These are phyloP conservation scores for Belonocnema kinseyi DNA, from an alignment of 1,140 invertebrate genomes.

Conservation along the genomic window DNA sequence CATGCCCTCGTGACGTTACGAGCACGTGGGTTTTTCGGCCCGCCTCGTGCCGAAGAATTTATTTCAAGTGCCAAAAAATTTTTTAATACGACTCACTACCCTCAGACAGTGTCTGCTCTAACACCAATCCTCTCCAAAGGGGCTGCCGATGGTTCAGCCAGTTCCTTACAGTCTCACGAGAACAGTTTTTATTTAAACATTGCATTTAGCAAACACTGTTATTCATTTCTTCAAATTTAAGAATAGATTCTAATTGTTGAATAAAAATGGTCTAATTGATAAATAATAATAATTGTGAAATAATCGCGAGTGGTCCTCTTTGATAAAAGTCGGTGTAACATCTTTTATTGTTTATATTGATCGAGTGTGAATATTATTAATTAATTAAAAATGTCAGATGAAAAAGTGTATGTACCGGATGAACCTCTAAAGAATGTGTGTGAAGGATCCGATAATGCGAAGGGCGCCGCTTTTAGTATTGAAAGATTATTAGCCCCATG, in stretches of 20 bases:
- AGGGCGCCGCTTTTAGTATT: slow-evolving; percentile 65
- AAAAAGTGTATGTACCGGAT: slow-evolving; percentile 40
- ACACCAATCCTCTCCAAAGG: slow-evolving; percentile 41
- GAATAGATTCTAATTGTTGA: too few species aligned
- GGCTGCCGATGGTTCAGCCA: slow-evolving; percentile 40
- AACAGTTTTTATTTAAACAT: neutral
- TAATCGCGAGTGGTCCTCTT: too few species aligned
- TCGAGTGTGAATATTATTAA: neutral
- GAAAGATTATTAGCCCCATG: slow-evolving; percentile 65
- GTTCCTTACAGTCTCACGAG: neutral
- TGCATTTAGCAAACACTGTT: neutral
- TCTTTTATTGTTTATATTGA: too few species aligned
- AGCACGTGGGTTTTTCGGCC: slow-evolving; percentile 60
- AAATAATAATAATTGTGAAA: too few species aligned
- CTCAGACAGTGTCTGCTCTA: slow-evolving; percentile 38
- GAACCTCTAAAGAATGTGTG: slow-evolving; percentile 38
- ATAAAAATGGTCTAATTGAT: too few species aligned
- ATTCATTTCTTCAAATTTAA: too few species aligned
- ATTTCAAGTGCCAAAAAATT: slow-evolving; percentile 56
- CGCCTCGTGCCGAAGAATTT: slow-evolving; percentile 63
- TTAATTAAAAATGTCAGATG: slow-evolving; percentile 58
- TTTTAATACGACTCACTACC: slow-evolving; percentile 34
- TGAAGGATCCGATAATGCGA: slow-evolving; percentile 45
- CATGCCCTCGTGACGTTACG: slow-evolving; percentile 49
- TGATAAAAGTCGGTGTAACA: too few species aligned